Base-by-base conservation (phyloP, 92 coral and sea anemone species). In the Zoanthus sansibaricus region DNA sequence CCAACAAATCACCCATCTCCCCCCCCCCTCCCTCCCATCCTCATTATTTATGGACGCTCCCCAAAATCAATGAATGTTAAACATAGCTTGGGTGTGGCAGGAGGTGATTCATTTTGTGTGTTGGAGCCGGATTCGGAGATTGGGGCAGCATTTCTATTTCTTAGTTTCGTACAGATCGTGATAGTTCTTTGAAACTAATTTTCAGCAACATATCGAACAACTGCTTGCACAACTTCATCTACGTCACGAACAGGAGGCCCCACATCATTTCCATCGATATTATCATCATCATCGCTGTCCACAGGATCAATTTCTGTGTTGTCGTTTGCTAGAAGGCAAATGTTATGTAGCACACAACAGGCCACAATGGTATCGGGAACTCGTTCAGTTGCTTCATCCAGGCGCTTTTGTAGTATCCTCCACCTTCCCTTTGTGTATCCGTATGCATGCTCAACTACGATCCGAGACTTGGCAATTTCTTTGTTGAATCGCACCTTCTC, bases 391-490 rank as follows among this genome's bases (percentile, higher is more conserved):
- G 5, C 77, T 73, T 73, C 77, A 73, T 73, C 77, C 44, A 73
- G 77, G 83, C 69, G 69, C 32, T 62, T 4, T 62, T 62, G 69
- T 1, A 62, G 69, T 21, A 62, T 21, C 0, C 69, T 49, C 31
- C 77, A 44, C 31, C 55, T 49, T 11, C 55, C 55, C 55, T 49
- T 49, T 49, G 55, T 49, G 55, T 49, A 44, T 46, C 54, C 54
- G 32, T 62, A 62, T 18, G 69, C 69, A 62, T 62, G 69, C 69
- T 71, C 47, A 79, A 87, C 52, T 70, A 77, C 79, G 76, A 75
- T 49, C 45, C 55, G 59, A 46, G 91, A 87, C 91, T 88, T 88
- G 20, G 91, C 83, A 55, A 88, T 79, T 75, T 88, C 87, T 87
- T 82, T 76, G 90, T 87, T 78, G 73, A 87, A 87, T 25, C 80